These are phyloP conservation scores for Engraulis encrasicolus DNA, from an alignment of 2,113 vertebrate species.

Conservation along the genomic window DNA sequence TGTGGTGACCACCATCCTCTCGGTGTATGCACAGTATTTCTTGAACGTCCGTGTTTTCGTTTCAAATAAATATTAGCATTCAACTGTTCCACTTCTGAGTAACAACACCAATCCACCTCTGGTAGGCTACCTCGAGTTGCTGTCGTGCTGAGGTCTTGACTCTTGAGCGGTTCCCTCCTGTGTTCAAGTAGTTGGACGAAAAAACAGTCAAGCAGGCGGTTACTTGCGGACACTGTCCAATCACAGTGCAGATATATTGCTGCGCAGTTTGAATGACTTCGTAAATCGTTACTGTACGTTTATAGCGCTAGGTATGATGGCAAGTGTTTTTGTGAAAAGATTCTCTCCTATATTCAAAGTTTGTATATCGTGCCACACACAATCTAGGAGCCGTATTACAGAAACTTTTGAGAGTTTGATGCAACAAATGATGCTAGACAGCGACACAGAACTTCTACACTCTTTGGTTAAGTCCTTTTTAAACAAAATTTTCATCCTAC, in stretches of 20 bases:
- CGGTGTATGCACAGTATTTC: background rate
- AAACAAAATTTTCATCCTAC: too few relatives aligned
- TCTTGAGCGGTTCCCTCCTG: slow-evolving; percentile 1
- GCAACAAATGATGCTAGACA: too few relatives aligned
- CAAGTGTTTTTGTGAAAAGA: too few relatives aligned
- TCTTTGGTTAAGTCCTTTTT: too few relatives aligned
- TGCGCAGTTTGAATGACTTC: slow-evolving; percentile 7
- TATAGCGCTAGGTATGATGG: too few relatives aligned
- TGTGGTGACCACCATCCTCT: slow-evolving; percentile 5
- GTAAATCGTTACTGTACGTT: too few relatives aligned
- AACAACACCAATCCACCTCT: background rate
- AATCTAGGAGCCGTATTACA: too few relatives aligned
- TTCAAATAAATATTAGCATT: background rate
- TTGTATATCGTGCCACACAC: too few relatives aligned
- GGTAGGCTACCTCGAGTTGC: background rate
- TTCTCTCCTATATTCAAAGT: too few relatives aligned
- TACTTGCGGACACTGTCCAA: background rate
- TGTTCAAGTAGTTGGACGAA: background rate
- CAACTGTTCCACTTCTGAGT: background rate
- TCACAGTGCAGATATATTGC: background rate
- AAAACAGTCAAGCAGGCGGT: background rate
- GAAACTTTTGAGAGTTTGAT: too few relatives aligned
- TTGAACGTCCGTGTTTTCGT: background rate
- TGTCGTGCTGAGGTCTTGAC: background rate
- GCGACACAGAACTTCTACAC: too few relatives aligned